Conservation (phyloP, 2,888 invertebrate species). For the Campoletis raptor region DNA sequence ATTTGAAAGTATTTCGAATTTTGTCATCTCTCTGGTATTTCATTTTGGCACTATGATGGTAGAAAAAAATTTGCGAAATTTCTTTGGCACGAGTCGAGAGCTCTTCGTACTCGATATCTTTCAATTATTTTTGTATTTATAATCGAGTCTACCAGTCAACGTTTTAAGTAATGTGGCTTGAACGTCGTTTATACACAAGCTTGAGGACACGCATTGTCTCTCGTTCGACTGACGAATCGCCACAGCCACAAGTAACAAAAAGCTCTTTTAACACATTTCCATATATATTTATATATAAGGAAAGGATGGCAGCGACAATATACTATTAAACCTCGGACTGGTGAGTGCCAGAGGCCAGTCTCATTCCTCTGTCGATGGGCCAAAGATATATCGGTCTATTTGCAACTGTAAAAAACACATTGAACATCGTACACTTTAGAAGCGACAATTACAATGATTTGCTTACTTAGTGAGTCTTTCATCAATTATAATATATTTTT, state of each 20-base stretch:
- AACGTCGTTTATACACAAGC: slow-evolving; percentile 28
- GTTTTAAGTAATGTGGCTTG: slow-evolving; percentile 7
- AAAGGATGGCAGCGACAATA: slow-evolving; percentile 53
- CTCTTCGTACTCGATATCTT: slow-evolving; percentile 7
- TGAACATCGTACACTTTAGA: slow-evolving; percentile 19
- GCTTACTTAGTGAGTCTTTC: not conserved
- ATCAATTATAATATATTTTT: not conserved
- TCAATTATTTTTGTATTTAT: not conserved
- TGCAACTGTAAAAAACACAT: slow-evolving; percentile 14
- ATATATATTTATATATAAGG: not conserved
- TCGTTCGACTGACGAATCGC: slow-evolving; percentile 33
- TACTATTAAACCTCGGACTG: slow-evolving; percentile 53
- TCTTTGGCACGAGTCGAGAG: slow-evolving; percentile 59
- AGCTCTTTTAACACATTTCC: not conserved
- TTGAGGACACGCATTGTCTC: slow-evolving; percentile 54
- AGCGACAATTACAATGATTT: not conserved
- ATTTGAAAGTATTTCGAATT: not conserved
- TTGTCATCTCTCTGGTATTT: slow-evolving; percentile 9
- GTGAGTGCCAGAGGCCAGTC: slow-evolving; percentile 53
- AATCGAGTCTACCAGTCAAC: not conserved
- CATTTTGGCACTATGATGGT: slow-evolving; percentile 32
- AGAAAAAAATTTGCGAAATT: slow-evolving; percentile 28
- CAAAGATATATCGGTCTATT: slow-evolving; percentile 40
- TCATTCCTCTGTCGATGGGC: slow-evolving; percentile 39
- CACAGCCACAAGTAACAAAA: slow-evolving; percentile 19